Evolutionary conservation across 2,797 vertebrate species (phyloP).

Genomic region (Sebastes trivittatus): DNA sequence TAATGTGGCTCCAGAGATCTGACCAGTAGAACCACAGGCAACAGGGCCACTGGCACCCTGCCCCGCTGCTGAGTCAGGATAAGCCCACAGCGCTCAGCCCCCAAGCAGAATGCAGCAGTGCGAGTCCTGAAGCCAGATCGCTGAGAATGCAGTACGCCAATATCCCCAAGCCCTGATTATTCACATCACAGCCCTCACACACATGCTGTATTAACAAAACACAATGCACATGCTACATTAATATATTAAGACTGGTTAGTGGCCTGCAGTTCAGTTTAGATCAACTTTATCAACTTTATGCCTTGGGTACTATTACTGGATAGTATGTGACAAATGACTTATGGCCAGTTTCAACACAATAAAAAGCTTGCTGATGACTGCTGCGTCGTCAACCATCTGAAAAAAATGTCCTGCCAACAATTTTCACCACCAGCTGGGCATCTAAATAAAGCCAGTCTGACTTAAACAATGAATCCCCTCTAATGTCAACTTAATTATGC

Average conservation of each 20-base stretch:
- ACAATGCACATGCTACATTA: slow-evolving; percentile 39
- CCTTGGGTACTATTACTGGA: not conserved
- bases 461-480: slow-evolving; percentile 11
- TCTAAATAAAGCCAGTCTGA: slow-evolving; percentile 33
- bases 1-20: slow-evolving; percentile 51
- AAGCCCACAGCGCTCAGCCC: slow-evolving; percentile 56
- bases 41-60: slow-evolving; percentile 70
- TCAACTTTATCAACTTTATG: not conserved
- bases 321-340: slow-evolving; percentile 21
- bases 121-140: slow-evolving; percentile 57
- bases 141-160: slow-evolving; percentile 71
- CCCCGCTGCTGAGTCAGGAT: slow-evolving; percentile 80
- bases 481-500: not conserved
- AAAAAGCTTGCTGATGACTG: slow-evolving; percentile 35
- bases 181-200: slow-evolving; percentile 54
- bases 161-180: slow-evolving; percentile 61
- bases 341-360: slow-evolving; percentile 4
- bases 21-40: slow-evolving; percentile 62
- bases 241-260: slow-evolving; percentile 27
- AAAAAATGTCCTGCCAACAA: slow-evolving; percentile 46
- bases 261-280: not conserved
- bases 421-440: slow-evolving; percentile 45
- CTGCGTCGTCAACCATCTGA: slow-evolving; percentile 41
- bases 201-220: slow-evolving; percentile 55
- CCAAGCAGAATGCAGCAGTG: slow-evolving; percentile 70